Conservation (phyloP, 2,113 vertebrate species). For the Cinclus cinclus region DNA sequence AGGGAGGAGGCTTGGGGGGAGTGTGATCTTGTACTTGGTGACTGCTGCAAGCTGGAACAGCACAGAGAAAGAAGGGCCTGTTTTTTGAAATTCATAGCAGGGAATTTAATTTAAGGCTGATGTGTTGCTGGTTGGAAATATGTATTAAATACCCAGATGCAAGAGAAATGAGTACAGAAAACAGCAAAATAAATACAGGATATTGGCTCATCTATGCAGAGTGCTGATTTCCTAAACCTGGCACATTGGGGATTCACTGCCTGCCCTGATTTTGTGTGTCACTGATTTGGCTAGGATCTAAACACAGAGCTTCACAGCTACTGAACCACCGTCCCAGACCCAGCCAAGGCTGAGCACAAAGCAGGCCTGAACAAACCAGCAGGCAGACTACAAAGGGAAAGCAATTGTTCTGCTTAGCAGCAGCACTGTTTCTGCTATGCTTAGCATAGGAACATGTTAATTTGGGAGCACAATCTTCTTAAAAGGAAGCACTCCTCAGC, state of each 20-base stretch:
- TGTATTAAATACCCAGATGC: constrained; percentile 38
- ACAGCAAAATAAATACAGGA: constrained; percentile 54
- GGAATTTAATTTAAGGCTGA: constrained; percentile 55
- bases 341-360: constrained; percentile 70
- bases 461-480: constrained; percentile 70
- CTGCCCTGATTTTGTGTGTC: constrained; percentile 64
- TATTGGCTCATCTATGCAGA: constrained; percentile 19
- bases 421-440: constrained; percentile 54
- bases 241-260: constrained; percentile 38
- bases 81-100: constrained; percentile 7
- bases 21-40: background rate
- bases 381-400: constrained; percentile 56
- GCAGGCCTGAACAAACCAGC: constrained; percentile 59
- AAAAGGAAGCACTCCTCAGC: constrained; percentile 46
- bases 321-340: constrained; percentile 47
- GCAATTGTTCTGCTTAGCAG: constrained; percentile 71
- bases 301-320: constrained; percentile 47
- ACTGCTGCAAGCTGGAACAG: background rate
- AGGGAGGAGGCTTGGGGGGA: background rate
- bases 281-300: constrained; percentile 66
- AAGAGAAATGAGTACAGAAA: constrained; percentile 34
- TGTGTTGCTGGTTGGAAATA: constrained; percentile 34
- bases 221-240: constrained; percentile 52
- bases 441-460: constrained; percentile 78
- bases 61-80: background rate